Evolutionary conservation across 1,140 invertebrate species (phyloP).

Genomic region (Papilio helenus): DNA sequence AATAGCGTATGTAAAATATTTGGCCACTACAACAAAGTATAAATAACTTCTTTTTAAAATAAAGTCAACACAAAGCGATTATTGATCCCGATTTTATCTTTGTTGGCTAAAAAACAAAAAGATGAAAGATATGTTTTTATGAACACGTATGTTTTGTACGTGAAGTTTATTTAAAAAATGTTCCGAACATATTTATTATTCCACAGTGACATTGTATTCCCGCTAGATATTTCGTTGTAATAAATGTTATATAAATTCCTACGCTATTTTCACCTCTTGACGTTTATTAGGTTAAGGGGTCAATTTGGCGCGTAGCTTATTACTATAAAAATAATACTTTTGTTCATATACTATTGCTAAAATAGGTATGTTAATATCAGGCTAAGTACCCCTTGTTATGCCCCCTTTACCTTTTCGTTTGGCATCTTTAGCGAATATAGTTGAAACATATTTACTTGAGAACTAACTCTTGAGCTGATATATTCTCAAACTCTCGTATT

Average conservation of each 20-base stretch:
- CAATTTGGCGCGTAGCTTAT: slow-evolving; percentile 34
- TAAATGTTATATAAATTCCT: slow-evolving; percentile 37
- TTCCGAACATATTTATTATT: slow-evolving; percentile 19
- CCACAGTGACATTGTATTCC: slow-evolving; percentile 20
- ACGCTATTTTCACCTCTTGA: slow-evolving; percentile 35
- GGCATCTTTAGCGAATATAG: too few species aligned
- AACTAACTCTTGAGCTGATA: too few species aligned
- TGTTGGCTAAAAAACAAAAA: background rate
- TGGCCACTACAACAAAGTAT: background rate
- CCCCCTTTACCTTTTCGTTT: too few species aligned
- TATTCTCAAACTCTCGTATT: too few species aligned
- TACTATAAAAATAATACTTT: slow-evolving; percentile 23
- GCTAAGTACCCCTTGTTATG: too few species aligned
- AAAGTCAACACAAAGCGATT: background rate
- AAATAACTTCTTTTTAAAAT: background rate
- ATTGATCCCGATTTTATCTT: background rate
- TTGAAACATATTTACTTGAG: too few species aligned
- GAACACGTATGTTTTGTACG: slow-evolving; percentile 5
- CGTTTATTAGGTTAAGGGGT: slow-evolving; percentile 40
- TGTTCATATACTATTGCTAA: background rate
- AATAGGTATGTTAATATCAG: too few species aligned
- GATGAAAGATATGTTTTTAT: background rate
- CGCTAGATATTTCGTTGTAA: slow-evolving; percentile 19
- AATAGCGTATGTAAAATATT: too few species aligned
- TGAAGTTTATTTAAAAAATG: slow-evolving; percentile 22